These are phyloP conservation scores for Drosophila pseudotalamancana DNA, from an alignment of 2,888 invertebrate species.

Conservation along the genomic window DNA sequence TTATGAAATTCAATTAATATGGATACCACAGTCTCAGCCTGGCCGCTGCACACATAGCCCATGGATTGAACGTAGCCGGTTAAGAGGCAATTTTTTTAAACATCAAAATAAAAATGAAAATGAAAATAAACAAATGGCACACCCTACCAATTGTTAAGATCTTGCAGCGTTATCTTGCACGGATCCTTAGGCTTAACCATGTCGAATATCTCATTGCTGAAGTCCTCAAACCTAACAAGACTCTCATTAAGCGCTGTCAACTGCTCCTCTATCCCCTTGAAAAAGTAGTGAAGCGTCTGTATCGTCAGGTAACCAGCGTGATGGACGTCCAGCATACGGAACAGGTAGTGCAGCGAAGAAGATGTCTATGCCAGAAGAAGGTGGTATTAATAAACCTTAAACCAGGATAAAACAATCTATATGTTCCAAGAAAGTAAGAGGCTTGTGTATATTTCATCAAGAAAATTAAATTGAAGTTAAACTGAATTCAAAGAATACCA, in stretches of 20 bases:
- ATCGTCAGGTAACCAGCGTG: slow-evolving; percentile 94
- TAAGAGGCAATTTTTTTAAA: slow-evolving; percentile 14
- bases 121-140: neutral
- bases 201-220: slow-evolving; percentile 98
- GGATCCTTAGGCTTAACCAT: slow-evolving; percentile 97
- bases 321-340: slow-evolving; percentile 95
- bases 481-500: too few relatives aligned
- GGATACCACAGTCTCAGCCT: slow-evolving; percentile 96
- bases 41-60: slow-evolving; percentile 87
- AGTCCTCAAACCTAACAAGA: slow-evolving; percentile 95
- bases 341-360: slow-evolving; percentile 95
- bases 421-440: too few relatives aligned
- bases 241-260: slow-evolving; percentile 95
- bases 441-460: too few relatives aligned
- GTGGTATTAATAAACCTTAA: neutral
- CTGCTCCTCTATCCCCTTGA: slow-evolving; percentile 96
- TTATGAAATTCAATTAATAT: slow-evolving; percentile 97
- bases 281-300: slow-evolving; percentile 96
- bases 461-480: neutral
- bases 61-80: slow-evolving; percentile 11
- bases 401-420: neutral
- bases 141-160: slow-evolving; percentile 90
- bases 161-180: slow-evolving; percentile 92
- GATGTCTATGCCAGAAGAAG: slow-evolving; percentile 84
- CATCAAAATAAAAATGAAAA: neutral